Percentiles rank a stretch among this genome's conserved stretches.
These are phyloP conservation scores for Orientallactaga sibirica DNA, from an alignment of 2,797 vertebrate species.

Conservation along the genomic window DNA sequence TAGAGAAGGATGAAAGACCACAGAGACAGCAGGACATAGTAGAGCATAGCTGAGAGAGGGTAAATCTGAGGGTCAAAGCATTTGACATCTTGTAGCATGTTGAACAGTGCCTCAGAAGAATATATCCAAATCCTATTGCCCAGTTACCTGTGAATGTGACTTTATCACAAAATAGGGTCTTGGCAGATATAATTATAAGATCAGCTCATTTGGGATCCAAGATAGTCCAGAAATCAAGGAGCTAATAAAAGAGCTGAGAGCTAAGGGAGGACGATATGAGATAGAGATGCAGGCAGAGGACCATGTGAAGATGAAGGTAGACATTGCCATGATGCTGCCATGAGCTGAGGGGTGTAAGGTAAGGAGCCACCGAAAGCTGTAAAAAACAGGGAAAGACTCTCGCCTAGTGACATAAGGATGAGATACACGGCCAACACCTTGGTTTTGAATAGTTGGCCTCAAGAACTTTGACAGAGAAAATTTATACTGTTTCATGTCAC, in stretches of 20 bases:
- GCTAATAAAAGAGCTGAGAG: neutral
- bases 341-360: neutral
- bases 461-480: neutral
- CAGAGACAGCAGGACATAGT: neutral
- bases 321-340: neutral
- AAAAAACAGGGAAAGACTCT: neutral
- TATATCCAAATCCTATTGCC: neutral
- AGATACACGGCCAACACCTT: neutral
- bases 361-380: neutral
- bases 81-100: neutral
- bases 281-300: neutral
- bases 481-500: neutral
- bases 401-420: neutral
- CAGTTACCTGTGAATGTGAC: neutral
- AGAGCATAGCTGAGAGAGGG: neutral
- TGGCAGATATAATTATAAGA: neutral
- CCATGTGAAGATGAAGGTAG: neutral
- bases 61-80: neutral
- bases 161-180: neutral
- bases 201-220: neutral
- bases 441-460: neutral
- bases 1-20: neutral
- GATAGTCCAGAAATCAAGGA: neutral
- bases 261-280: neutral
- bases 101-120: neutral